Conservation (phyloP, 2,797 vertebrate genomes). For the Vespertilio murinus region DNA sequence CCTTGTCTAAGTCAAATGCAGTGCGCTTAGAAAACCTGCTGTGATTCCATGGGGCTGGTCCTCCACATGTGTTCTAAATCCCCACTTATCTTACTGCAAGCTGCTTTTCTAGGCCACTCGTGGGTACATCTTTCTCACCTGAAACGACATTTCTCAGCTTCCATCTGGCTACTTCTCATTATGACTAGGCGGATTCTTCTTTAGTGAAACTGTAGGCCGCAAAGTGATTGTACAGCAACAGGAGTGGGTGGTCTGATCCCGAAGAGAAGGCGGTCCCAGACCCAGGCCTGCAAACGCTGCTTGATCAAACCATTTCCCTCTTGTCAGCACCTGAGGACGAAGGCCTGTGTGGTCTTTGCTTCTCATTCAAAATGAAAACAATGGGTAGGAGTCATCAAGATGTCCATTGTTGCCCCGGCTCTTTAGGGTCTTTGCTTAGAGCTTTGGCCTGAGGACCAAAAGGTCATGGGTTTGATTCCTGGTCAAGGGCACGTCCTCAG, state of each 20-base stretch:
- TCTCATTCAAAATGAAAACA: background rate
- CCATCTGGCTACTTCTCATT: background rate
- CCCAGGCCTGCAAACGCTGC: background rate
- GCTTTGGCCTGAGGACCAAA: too few species aligned
- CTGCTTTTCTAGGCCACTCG: background rate
- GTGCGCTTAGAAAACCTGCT: background rate
- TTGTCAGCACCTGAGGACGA: too few species aligned
- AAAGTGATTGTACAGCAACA: background rate
- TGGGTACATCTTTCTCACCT: background rate
- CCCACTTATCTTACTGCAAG: background rate
- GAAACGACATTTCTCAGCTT: background rate
- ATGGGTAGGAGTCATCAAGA: background rate
- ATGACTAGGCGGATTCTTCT: background rate
- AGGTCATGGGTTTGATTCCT: too few species aligned
- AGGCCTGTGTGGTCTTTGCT: too few species aligned
- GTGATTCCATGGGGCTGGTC: background rate
- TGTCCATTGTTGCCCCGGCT: background rate
- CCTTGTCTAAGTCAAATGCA: background rate
- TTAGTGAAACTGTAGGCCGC: background rate
- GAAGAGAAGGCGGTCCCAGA: background rate
- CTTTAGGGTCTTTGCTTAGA: too few species aligned
- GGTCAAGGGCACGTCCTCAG: too few species aligned
- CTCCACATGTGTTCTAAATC: background rate
- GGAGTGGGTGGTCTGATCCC: background rate
- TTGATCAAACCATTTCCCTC: background rate